These are phyloP conservation scores for Paradisaea rubra DNA, from an alignment of 2,113 vertebrate species.

Conservation along the genomic window DNA sequence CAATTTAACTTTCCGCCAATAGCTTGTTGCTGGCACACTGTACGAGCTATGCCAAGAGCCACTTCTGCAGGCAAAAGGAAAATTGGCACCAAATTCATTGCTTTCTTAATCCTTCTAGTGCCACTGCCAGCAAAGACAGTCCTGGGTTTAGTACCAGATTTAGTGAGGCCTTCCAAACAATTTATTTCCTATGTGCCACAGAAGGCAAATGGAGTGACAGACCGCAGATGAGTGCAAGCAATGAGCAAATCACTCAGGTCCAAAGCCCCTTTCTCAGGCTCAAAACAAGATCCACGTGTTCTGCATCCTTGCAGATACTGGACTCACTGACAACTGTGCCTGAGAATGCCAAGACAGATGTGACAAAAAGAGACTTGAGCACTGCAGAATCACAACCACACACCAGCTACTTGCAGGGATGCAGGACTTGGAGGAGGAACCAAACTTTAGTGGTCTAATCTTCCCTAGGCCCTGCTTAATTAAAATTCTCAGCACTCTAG, in stretches of 20 bases:
- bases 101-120: neutral
- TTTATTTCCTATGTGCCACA: neutral
- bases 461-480: neutral
- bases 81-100: neutral
- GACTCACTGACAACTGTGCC: neutral
- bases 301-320: neutral
- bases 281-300: neutral
- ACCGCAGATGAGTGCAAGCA: neutral
- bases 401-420: neutral
- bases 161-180: neutral
- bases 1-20: neutral
- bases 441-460: neutral
- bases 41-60: neutral
- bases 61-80: neutral
- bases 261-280: neutral
- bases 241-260: neutral
- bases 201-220: neutral
- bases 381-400: rapidly evolving
- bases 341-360: neutral
- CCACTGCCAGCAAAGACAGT: neutral
- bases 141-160: neutral
- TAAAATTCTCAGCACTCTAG: neutral
- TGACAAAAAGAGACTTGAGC: neutral
- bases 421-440: neutral
- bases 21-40: neutral